Evolutionary conservation across 2,797 vertebrate genomes (phyloP), one percentile per base, ranked within the genome.

Genomic region (Semaprochilodus insignis): DNA sequence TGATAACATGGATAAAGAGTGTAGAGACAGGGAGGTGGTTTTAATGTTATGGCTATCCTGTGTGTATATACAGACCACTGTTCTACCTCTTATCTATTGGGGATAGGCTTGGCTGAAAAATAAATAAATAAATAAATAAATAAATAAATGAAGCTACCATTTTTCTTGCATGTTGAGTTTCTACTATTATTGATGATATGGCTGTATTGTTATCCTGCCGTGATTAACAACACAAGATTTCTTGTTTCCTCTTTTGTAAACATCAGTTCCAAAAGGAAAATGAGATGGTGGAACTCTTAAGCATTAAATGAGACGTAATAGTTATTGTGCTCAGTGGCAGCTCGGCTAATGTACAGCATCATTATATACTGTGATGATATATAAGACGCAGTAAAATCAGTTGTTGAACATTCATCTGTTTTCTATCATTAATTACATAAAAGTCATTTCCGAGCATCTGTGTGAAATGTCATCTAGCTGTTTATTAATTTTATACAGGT

Each of bases 371-470:
- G 87, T 74, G 84, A 91, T 89, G 88, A 89, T 88, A 87, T 86
- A 67, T 85, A 84, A 34, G 67, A 86, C 88, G 88, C 88, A 87
- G 74, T 77, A 88, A 84, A 83, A 63, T 89, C 89, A 92, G 88
- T 85, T 86, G 89, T 88, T 93, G 91, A 92, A 91, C 88, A 85
- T 88, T 77, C 90, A 93, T 91, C 92, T 88, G 89, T 90, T 85
- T 88, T 85, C 88, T 90, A 87, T 89, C 92, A 91, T 92, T 93
- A 92, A 93, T 93, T 92, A 88, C 88, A 88, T 78, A 80, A 48
- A 74, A 79, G 88, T 92, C 89, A 89, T 92, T 91, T 78, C 70
- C 34, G 63, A 92, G 92, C 89, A 91, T 84, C 85, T 87, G 85
- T 44, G 81, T 70, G 77, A 59, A 83, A 63, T 67, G 66, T 70